Evolutionary conservation across 2,113 vertebrate genomes (phyloP).

Genomic region (Pollachius pollachius): DNA sequence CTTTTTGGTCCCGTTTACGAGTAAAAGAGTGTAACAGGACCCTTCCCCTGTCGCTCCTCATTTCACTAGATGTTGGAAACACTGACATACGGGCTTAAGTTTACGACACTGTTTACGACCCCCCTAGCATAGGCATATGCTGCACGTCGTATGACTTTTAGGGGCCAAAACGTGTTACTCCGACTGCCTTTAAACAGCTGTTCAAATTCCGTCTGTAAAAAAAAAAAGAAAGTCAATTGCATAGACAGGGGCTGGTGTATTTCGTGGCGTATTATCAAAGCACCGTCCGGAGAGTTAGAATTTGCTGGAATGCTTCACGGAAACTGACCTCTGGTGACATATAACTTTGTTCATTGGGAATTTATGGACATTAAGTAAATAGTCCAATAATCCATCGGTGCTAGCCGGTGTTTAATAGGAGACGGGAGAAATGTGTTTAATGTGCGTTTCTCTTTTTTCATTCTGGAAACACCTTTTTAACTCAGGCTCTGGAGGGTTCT

Average conservation of each 20-base stretch:
- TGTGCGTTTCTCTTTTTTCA: no score
- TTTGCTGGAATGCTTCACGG: conserved; percentile 38
- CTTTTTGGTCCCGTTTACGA: conserved; percentile 13
- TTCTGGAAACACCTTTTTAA: no score
- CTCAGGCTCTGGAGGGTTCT: no score
- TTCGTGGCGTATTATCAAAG: conserved; percentile 40
- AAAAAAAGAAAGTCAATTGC: neutral
- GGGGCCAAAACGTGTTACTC: conserved; percentile 31
- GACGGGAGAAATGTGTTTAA: no score
- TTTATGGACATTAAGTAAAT: conserved; percentile 28
- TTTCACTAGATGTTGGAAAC: conserved; percentile 49
- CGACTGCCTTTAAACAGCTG: conserved; percentile 48
- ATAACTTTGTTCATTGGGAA: conserved; percentile 27
- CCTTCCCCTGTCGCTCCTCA: conserved; percentile 15
- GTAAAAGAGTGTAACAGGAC: conserved; percentile 17
- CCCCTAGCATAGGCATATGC: conserved; percentile 37
- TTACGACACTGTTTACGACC: conserved; percentile 52
- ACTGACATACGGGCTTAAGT: conserved; percentile 49
- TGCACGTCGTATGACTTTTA: conserved; percentile 46
- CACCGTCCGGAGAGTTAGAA: conserved; percentile 38
- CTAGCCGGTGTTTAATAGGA: neutral
- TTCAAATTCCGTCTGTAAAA: conserved; percentile 33
- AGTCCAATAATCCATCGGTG: neutral
- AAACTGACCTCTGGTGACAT: conserved; percentile 41
- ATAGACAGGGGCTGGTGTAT: conserved; percentile 12